phyloP scores from a whole-genome alignment of 2,797 vertebrate species.

The Mormyrus hasselquistii region DNA sequence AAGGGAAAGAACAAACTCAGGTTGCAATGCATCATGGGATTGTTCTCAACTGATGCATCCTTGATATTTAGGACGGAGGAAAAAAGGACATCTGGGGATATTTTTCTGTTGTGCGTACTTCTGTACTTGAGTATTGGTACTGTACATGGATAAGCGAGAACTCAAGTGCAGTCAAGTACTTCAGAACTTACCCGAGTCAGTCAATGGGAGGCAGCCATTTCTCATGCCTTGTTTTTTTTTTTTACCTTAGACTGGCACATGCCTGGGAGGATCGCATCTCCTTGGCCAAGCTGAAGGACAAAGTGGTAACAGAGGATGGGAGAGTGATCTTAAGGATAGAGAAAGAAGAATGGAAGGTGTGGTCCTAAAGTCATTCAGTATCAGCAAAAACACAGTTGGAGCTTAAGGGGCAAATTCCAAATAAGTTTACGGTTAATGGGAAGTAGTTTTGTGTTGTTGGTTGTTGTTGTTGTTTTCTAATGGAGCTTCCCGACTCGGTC shows the following conservation, averaged over 20 bases:
- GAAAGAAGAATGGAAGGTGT: constrained; percentile 95
- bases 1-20: background rate
- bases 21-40: background rate
- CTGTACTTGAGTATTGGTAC: background rate
- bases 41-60: background rate
- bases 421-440: background rate
- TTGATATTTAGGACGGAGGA: background rate
- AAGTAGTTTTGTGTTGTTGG: background rate
- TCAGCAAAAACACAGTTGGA: background rate
- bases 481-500: background rate
- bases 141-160: background rate
- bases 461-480: background rate
- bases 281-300: constrained; percentile 78
- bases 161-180: background rate
- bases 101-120: background rate
- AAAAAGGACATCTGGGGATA: background rate
- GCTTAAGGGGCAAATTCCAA: background rate
- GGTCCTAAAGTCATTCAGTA: background rate
- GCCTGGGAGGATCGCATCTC: constrained; percentile 81
- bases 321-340: constrained; percentile 79
- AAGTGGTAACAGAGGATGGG: constrained; percentile 76
- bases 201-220: background rate
- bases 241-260: constrained; percentile 52
- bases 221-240: background rate
- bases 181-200: background rate